Base-by-base conservation (phyloP, 37 sponge, comb jelly and placozoan genomes). In the Mnemiopsis leidyi region DNA sequence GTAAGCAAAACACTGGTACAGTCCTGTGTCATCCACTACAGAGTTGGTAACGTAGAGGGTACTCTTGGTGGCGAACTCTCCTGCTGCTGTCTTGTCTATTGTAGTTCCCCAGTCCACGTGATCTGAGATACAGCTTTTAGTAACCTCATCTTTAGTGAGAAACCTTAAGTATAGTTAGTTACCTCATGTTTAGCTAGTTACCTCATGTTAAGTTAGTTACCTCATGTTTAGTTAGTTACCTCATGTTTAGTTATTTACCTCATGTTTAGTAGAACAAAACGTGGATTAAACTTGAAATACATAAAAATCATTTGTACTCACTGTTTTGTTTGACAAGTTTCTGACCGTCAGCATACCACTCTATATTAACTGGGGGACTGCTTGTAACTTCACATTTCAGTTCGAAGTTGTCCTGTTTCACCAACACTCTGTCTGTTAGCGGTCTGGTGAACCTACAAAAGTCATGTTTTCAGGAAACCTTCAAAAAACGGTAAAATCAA, bases 261-360 rank as follows among this genome's bases (percentile, higher is more conserved):
- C n/a, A n/a, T n/a, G n/a, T n/a, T n/a, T n/a, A n/a, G n/a, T n/a
- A n/a, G n/a, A n/a, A n/a, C n/a, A n/a, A n/a, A n/a, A n/a, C n/a
- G n/a, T n/a, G n/a, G n/a, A n/a, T n/a, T n/a, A n/a, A n/a, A n/a
- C n/a, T n/a, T n/a, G n/a, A n/a, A n/a, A n/a, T n/a, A n/a, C n/a
- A n/a, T n/a, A n/a, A n/a, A n/a, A n/a, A n/a, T n/a, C n/a, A n/a
- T n/a, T n/a, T n/a, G n/a, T 32, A 79, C 82, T 79, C 38, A 79
- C 82, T 79, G 37, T 32, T 28, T 35, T 79, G 82, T 33, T 1
- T 18, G 2, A 79, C 36, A 23, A 79, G 82, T 79, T 79, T 79
- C 82, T 79, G 82, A 16, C 82, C 82, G 82, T 79, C 82, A 23
- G 82, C 82, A 23, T 32, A 79, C 82, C 82, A 79, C 82, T 79